Conservation (phyloP, 2,888 invertebrate genomes). For the Tineola bisselliella region DNA sequence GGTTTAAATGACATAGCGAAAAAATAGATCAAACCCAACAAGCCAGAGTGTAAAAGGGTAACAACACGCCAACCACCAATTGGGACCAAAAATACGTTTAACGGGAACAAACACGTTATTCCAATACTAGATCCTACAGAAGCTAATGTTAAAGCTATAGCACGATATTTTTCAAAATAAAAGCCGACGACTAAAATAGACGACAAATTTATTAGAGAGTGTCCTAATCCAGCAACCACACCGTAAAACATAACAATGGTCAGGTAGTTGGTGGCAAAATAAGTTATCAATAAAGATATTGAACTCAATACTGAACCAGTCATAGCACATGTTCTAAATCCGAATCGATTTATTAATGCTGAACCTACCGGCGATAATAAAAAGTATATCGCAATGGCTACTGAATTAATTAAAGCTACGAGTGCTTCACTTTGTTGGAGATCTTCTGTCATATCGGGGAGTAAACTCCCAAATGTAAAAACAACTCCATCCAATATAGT, state of each 20-base stretch:
- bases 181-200: slow-evolving; percentile 48
- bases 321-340: slow-evolving; percentile 51
- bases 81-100: slow-evolving; percentile 37
- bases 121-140: slow-evolving; percentile 48
- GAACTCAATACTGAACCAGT: slow-evolving; percentile 41
- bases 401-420: slow-evolving; percentile 44
- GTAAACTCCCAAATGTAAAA: slow-evolving; percentile 48
- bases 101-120: slow-evolving; percentile 41
- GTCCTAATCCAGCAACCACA: slow-evolving; percentile 41
- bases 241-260: slow-evolving; percentile 44
- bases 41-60: slow-evolving; percentile 43
- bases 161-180: slow-evolving; percentile 50
- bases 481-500: slow-evolving; percentile 44
- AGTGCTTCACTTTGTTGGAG: slow-evolving; percentile 31
- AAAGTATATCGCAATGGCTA: slow-evolving; percentile 46
- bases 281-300: slow-evolving; percentile 35
- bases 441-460: slow-evolving; percentile 38
- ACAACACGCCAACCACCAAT: slow-evolving; percentile 45
- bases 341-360: slow-evolving; percentile 53
- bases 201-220: slow-evolving; percentile 43
- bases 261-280: slow-evolving; percentile 34
- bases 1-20: slow-evolving; percentile 47
- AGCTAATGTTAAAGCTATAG: slow-evolving; percentile 42
- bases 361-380: slow-evolving; percentile 43
- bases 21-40: slow-evolving; percentile 43